phyloP scores from a whole-genome alignment of 2,888 invertebrate genomes.

The Adelognathus sp. region DNA sequence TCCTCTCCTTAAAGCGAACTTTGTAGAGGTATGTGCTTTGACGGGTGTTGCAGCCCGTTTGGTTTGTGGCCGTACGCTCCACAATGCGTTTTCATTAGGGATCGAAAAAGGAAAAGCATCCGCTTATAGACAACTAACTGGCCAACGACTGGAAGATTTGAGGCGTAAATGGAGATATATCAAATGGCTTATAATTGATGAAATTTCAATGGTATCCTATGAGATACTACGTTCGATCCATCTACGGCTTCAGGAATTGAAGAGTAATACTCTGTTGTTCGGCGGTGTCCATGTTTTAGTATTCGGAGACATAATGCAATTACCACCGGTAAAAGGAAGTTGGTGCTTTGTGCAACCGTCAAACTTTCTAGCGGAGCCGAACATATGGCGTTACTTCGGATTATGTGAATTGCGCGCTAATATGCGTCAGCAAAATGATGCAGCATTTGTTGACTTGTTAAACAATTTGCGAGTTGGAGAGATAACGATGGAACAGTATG shows the following conservation, averaged over 20 bases:
- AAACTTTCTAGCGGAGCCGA: conserved; percentile 61
- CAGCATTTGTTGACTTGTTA: conserved; percentile 43
- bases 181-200: conserved; percentile 64
- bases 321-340: conserved; percentile 69
- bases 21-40: conserved; percentile 64
- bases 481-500: conserved; percentile 8
- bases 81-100: conserved; percentile 46
- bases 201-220: conserved; percentile 68
- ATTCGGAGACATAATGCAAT: conserved; percentile 64
- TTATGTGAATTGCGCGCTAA: conserved; percentile 72
- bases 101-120: conserved; percentile 59
- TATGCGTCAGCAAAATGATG: conserved; percentile 72
- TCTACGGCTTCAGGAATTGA: conserved; percentile 52
- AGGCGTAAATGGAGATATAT: conserved; percentile 61
- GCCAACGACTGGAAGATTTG: conserved; percentile 51
- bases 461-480: conserved; percentile 55
- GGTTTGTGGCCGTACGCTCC: conserved; percentile 52
- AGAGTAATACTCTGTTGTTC: conserved; percentile 55
- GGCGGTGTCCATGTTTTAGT: conserved; percentile 62
- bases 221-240: conserved; percentile 58
- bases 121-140: conserved; percentile 48
- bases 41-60: conserved; percentile 71
- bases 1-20: conserved; percentile 26
- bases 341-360: conserved; percentile 64
- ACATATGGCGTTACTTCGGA: conserved; percentile 59